Percentiles rank a stretch among this genome's conserved stretches.
phyloP scores from a whole-genome alignment of 2,113 vertebrate species.

The Pteruthius melanotis region DNA sequence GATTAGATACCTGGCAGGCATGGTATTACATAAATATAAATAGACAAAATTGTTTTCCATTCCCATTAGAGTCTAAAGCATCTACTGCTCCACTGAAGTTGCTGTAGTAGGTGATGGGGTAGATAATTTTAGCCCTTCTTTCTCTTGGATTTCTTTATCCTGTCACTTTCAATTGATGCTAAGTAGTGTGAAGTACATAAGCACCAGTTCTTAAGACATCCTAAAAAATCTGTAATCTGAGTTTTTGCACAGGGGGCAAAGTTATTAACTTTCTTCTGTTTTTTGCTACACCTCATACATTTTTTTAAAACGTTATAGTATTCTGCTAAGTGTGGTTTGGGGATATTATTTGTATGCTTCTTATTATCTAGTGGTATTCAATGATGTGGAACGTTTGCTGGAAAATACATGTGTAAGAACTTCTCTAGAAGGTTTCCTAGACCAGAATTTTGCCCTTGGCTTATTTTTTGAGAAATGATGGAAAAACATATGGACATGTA shows the following conservation, averaged over 20 bases:
- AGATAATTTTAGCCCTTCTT: background rate
- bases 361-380: background rate
- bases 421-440: background rate
- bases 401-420: background rate
- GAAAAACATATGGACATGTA: slow-evolving; percentile 55
- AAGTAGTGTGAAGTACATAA: background rate
- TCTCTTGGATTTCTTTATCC: background rate
- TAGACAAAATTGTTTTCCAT: background rate
- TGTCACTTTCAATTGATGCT: background rate
- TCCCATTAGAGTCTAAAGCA: background rate
- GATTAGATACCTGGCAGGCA: background rate
- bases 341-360: background rate
- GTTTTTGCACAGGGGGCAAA: background rate
- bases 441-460: background rate
- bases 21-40: background rate
- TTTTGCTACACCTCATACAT: background rate
- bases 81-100: background rate
- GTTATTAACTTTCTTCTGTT: background rate
- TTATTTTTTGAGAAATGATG: slow-evolving; percentile 47
- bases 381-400: background rate
- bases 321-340: background rate
- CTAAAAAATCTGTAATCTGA: background rate
- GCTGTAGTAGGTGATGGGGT: background rate
- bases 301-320: background rate
- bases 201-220: background rate